Evolutionary conservation across 2,888 invertebrate species (phyloP).

Genomic region (Disparrhopalites patrizii): DNA sequence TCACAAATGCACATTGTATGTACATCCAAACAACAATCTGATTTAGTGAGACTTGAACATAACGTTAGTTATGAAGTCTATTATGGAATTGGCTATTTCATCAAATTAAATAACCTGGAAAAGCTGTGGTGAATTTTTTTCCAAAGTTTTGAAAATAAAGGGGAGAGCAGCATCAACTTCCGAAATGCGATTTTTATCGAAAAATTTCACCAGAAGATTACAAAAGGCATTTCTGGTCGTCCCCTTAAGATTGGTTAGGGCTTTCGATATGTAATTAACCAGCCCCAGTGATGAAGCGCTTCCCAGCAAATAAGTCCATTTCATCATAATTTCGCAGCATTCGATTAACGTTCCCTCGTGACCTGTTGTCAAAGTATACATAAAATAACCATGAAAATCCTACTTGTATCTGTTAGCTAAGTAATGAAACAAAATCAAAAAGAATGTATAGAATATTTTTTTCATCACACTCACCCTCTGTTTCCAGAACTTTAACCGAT

Average conservation of each 20-base stretch:
- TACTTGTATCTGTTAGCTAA: neutral
- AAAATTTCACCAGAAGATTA: slow-evolving; percentile 29
- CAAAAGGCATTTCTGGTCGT: slow-evolving; percentile 29
- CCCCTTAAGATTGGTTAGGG: slow-evolving; percentile 37
- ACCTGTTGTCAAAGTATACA: slow-evolving; percentile 54
- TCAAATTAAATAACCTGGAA: slow-evolving; percentile 19
- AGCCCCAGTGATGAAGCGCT: slow-evolving; percentile 58
- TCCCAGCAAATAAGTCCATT: slow-evolving; percentile 69
- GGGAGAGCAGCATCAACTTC: neutral
- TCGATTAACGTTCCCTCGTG: slow-evolving; percentile 85
- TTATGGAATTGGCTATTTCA: neutral
- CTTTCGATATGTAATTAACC: slow-evolving; percentile 35
- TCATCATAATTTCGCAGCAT: slow-evolving; percentile 72
- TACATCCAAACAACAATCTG: too few relatives aligned
- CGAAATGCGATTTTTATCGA: neutral
- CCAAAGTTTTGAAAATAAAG: slow-evolving; percentile 13
- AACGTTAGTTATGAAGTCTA: neutral
- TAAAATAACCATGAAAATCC: neutral
- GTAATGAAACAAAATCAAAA: neutral
- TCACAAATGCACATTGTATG: too few relatives aligned
- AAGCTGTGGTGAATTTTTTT: slow-evolving; percentile 23
- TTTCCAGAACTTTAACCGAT: slow-evolving; percentile 72
- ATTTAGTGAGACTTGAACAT: too few relatives aligned
- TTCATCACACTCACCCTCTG: slow-evolving; percentile 59
- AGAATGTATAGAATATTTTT: slow-evolving; percentile 2